Percentiles rank a stretch among this genome's conserved stretches.
Evolutionary conservation across 1,140 invertebrate species (phyloP).

Genomic region (Forficula auricularia): DNA sequence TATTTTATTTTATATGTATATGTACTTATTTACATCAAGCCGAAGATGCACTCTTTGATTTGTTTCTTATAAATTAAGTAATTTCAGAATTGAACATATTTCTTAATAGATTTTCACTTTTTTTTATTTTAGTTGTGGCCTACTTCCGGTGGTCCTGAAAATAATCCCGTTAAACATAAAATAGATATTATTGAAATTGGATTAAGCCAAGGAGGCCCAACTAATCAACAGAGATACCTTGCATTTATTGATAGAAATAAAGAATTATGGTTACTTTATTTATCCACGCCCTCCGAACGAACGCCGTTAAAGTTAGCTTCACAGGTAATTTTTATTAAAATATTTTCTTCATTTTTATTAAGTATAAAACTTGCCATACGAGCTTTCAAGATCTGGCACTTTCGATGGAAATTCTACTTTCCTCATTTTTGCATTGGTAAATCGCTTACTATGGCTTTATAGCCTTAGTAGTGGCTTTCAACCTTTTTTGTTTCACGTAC

Average conservation of each 20-base stretch:
- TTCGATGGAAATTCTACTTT: no score
- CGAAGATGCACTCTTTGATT: no score
- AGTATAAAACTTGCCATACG: no score
- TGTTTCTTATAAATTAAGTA: constrained; percentile 4
- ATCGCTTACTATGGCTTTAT: no score
- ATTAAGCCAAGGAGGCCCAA: constrained; percentile 57
- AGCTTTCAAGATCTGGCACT: constrained; percentile 38
- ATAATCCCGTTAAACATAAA: constrained; percentile 32
- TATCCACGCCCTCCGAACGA: background rate
- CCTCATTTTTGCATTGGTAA: no score
- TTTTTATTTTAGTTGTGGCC: constrained; percentile 55
- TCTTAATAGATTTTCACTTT: constrained; percentile 21
- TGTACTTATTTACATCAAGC: background rate
- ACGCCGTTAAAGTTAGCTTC: constrained; percentile 3
- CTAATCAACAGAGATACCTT: constrained; percentile 43
- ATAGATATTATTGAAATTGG: constrained; percentile 50
- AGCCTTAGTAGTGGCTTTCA: no score
- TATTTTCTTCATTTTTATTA: background rate
- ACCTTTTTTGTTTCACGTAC: no score
- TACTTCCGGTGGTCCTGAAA: no score
- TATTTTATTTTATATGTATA: background rate
- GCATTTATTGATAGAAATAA: constrained; percentile 67
- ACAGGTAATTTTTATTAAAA: background rate
- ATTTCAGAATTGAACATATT: constrained; percentile 1
- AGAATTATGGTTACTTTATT: constrained; percentile 26